phyloP scores from a whole-genome alignment of 2,113 vertebrate species.

The Kryptolebias marmoratus region DNA sequence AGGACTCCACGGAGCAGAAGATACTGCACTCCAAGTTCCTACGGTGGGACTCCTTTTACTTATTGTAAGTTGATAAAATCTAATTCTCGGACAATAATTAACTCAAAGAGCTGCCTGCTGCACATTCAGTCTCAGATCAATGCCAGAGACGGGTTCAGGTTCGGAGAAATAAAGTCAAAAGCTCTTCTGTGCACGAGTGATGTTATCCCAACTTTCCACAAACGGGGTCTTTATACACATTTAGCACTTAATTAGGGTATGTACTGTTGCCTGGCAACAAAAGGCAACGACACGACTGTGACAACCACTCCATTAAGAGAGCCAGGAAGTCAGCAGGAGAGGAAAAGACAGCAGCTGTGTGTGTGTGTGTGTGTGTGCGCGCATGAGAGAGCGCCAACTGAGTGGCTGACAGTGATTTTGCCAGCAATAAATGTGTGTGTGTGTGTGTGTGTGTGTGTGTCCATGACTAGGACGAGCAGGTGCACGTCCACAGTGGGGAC shows the following conservation, averaged over 20 bases:
- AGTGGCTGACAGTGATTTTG: too few species aligned
- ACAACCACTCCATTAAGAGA: conserved; percentile 66
- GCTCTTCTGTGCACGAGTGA: conserved; percentile 14
- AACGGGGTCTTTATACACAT: conserved; percentile 28
- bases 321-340: conserved; percentile 73
- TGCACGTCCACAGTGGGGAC: conserved; percentile 72
- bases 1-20: too few species aligned
- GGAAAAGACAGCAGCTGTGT: conserved; percentile 66
- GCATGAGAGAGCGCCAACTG: conserved; percentile 4
- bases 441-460: conserved; percentile 31
- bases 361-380: conserved; percentile 31
- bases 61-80: too few species aligned
- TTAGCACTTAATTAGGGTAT: conserved; percentile 52
- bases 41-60: too few species aligned
- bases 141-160: background rate
- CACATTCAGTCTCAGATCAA: background rate
- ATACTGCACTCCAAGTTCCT: too few species aligned
- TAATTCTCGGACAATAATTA: too few species aligned
- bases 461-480: conserved; percentile 62
- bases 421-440: conserved; percentile 20
- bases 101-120: background rate
- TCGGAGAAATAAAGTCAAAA: conserved; percentile 9
- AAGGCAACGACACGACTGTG: conserved; percentile 37
- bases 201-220: conserved; percentile 27
- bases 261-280: conserved; percentile 72